Evolutionary conservation across 2,113 vertebrate genomes (phyloP).

Genomic region (Paracanthobrama guichenoti): DNA sequence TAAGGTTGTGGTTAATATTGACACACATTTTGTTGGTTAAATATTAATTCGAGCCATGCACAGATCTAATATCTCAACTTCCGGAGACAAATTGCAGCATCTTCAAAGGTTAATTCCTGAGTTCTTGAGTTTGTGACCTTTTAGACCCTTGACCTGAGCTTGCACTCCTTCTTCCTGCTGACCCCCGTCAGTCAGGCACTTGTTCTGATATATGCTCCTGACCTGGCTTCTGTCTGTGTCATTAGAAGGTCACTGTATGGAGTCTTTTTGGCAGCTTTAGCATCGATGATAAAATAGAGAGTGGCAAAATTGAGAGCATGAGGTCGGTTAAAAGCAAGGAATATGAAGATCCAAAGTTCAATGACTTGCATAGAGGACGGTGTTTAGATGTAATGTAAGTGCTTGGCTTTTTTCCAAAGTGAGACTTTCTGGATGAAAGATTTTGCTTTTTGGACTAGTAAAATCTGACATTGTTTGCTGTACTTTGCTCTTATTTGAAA

Average conservation of each 20-base stretch:
- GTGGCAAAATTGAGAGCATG: slow-evolving; percentile 4
- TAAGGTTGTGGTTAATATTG: not conserved
- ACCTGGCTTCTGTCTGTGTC: slow-evolving; percentile 38
- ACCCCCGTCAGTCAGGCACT: slow-evolving; percentile 25
- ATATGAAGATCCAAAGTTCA: slow-evolving; percentile 21
- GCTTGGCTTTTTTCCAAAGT: not conserved
- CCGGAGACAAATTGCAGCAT: not conserved
- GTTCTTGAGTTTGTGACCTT: slow-evolving; percentile 31
- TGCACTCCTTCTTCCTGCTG: slow-evolving; percentile 37
- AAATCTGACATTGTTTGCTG: not conserved
- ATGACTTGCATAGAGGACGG: not conserved
- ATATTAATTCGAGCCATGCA: not conserved
- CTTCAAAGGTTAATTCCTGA: slow-evolving; percentile 33
- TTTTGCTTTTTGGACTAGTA: not conserved
- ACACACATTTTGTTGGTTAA: not conserved
- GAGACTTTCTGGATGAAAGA: not conserved
- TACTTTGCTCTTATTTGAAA: not conserved
- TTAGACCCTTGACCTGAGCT: slow-evolving; percentile 42
- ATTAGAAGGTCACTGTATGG: slow-evolving; percentile 40
- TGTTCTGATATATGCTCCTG: not conserved
- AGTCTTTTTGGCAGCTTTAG: slow-evolving; percentile 34
- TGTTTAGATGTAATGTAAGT: slow-evolving; percentile 4
- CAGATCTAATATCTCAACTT: not conserved
- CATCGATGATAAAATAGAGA: slow-evolving; percentile 16
- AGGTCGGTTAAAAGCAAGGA: slow-evolving; percentile 24